phyloP scores from a whole-genome alignment of 2,888 invertebrate genomes.

The Malachius bipustulatus region DNA sequence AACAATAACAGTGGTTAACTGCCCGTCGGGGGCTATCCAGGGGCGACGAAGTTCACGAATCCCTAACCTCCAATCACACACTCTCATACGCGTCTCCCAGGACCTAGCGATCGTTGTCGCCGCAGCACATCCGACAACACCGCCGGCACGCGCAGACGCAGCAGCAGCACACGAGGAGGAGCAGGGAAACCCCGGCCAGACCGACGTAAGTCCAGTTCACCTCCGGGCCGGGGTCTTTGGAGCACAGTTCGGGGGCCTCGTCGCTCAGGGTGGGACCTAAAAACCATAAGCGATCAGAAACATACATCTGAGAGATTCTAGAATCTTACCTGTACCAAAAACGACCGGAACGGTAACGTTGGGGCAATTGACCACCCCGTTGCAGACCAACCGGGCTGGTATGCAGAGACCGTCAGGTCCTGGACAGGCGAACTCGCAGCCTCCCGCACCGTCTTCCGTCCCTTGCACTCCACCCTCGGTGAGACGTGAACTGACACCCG shows the following conservation, averaged over 20 bases:
- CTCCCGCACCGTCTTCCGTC: slow-evolving; percentile 38
- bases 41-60: too few species aligned
- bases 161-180: slow-evolving; percentile 30
- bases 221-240: slow-evolving; percentile 27
- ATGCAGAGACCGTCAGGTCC: slow-evolving; percentile 75
- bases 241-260: slow-evolving; percentile 64
- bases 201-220: slow-evolving; percentile 34
- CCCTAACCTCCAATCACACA: slow-evolving; percentile 9
- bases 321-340: too few species aligned
- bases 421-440: slow-evolving; percentile 80
- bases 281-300: slow-evolving; percentile 16
- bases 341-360: slow-evolving; percentile 55
- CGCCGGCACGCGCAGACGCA: slow-evolving; percentile 33
- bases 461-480: slow-evolving; percentile 45
- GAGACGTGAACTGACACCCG: slow-evolving; percentile 60
- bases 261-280: slow-evolving; percentile 43
- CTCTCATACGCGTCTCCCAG: slow-evolving; percentile 1
- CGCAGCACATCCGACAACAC: slow-evolving; percentile 33
- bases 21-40: too few species aligned
- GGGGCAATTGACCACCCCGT: slow-evolving; percentile 80
- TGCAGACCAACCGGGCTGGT: slow-evolving; percentile 71
- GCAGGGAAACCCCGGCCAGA: slow-evolving; percentile 26
- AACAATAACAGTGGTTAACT: slow-evolving; percentile 3
- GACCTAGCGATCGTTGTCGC: slow-evolving; percentile 22
- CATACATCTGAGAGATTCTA: not conserved